Evolutionary conservation across 2,113 vertebrate genomes (phyloP).

Genomic region (Nycticorax nycticorax): DNA sequence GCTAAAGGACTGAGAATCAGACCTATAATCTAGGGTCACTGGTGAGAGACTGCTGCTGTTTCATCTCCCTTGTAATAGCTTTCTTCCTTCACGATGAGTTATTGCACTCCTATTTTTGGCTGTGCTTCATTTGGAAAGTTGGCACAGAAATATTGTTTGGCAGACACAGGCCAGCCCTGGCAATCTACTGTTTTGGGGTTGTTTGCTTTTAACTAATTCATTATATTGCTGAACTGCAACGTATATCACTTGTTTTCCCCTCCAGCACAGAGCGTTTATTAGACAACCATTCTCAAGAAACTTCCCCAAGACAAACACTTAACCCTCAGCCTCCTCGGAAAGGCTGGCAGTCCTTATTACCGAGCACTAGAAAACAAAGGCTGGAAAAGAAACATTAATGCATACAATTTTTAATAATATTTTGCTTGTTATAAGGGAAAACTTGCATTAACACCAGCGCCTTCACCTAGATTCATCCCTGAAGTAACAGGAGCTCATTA

Average conservation of each 20-base stretch:
- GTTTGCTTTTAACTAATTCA: conserved; percentile 51
- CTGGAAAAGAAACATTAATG: neutral
- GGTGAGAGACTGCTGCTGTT: neutral
- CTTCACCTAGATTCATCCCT: neutral
- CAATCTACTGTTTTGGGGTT: conserved; percentile 20
- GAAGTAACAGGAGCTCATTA: neutral
- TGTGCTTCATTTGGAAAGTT: conserved; percentile 1
- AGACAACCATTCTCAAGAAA: conserved; percentile 16
- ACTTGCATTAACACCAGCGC: neutral
- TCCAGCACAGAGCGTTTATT: conserved; percentile 20
- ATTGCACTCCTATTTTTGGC: conserved; percentile 30
- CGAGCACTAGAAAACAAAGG: neutral
- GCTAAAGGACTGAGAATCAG: neutral
- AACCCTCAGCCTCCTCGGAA: neutral
- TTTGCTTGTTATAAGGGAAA: neutral
- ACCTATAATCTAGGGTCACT: neutral
- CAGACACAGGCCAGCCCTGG: conserved; percentile 20
- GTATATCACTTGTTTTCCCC: conserved; percentile 30
- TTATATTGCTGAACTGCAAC: conserved; percentile 9
- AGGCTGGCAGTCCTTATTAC: neutral
- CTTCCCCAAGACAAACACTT: neutral
- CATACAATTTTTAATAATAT: neutral
- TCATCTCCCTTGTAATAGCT: neutral
- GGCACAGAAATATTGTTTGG: conserved; percentile 25
- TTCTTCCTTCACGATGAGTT: neutral